Evolutionary conservation across 2,888 invertebrate genomes (phyloP).

Genomic region (Trilocha varians): DNA sequence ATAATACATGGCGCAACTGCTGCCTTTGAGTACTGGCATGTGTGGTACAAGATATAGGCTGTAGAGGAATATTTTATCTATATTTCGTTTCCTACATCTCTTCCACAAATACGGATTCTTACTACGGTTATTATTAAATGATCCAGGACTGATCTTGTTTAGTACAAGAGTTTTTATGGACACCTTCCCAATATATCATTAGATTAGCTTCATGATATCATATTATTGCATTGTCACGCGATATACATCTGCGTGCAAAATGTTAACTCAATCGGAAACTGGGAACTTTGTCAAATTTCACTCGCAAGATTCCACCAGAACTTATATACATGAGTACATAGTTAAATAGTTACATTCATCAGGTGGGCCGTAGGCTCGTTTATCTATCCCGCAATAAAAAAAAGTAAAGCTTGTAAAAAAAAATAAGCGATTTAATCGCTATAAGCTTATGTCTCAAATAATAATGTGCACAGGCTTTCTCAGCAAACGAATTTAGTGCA

Average conservation of each 20-base stretch:
- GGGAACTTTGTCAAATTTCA: no score
- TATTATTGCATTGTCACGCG: no score
- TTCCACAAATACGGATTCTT: background rate
- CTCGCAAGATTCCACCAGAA: no score
- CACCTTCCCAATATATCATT: no score
- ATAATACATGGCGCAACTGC: slow-evolving; percentile 47
- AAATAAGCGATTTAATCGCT: slow-evolving; percentile 9
- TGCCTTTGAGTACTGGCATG: slow-evolving; percentile 31
- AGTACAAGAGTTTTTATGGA: no score
- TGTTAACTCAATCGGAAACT: no score
- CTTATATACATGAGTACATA: no score
- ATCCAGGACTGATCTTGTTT: no score
- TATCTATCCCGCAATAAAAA: background rate
- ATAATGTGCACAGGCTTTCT: slow-evolving; percentile 30
- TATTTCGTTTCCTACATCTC: background rate
- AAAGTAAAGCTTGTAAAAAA: background rate
- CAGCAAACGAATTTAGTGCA: slow-evolving; percentile 53
- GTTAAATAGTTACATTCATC: no score
- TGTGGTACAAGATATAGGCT: slow-evolving; percentile 10
- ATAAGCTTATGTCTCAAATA: slow-evolving; percentile 12
- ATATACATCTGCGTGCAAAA: no score
- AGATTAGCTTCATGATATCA: no score
- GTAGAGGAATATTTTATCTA: slow-evolving; percentile 12
- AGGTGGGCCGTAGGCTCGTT: no score
- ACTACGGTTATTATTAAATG: background rate